Evolutionary conservation across 2,113 vertebrate genomes (phyloP).

Genomic region (Orientallactaga bullata): DNA sequence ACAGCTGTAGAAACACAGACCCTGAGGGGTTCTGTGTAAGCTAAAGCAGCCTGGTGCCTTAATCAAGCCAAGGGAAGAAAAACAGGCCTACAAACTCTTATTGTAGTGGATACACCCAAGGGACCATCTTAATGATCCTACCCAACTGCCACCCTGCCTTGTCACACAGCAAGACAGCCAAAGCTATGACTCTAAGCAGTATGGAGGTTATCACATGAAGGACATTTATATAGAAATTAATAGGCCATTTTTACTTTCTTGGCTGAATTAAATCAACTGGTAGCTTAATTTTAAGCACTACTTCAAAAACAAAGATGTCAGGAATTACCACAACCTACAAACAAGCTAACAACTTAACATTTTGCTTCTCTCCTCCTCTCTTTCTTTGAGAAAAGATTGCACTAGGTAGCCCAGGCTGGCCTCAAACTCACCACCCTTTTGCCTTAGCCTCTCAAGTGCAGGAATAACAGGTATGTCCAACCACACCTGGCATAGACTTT

Average conservation of each 20-base stretch:
- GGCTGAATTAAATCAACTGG: not conserved
- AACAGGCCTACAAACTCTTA: not conserved
- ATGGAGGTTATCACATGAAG: not conserved
- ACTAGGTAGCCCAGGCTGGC: not conserved
- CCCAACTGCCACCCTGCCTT: not conserved
- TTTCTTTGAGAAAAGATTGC: not conserved
- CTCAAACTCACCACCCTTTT: not conserved
- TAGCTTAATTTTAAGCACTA: slow-evolving; percentile 8
- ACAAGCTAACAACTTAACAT: not conserved
- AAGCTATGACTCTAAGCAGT: not conserved
- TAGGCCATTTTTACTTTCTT: slow-evolving; percentile 12
- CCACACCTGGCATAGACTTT: not conserved
- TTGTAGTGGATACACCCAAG: not conserved
- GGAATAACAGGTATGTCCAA: too few relatives aligned
- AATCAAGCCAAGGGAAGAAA: not conserved
- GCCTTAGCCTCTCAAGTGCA: not conserved
- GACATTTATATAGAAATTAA: not conserved
- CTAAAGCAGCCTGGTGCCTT: not conserved
- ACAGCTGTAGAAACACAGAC: not conserved
- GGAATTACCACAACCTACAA: not conserved
- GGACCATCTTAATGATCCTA: not conserved
- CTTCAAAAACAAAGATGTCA: slow-evolving; percentile 23
- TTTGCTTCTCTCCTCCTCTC: not conserved
- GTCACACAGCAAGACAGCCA: not conserved
- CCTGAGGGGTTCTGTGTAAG: not conserved